A percentile compares a stretch with the other conserved stretches of the same genome.
These are phyloP conservation scores for Chrysotoxum bicinctum DNA, from an alignment of 2,888 invertebrate species.

Conservation along the genomic window DNA sequence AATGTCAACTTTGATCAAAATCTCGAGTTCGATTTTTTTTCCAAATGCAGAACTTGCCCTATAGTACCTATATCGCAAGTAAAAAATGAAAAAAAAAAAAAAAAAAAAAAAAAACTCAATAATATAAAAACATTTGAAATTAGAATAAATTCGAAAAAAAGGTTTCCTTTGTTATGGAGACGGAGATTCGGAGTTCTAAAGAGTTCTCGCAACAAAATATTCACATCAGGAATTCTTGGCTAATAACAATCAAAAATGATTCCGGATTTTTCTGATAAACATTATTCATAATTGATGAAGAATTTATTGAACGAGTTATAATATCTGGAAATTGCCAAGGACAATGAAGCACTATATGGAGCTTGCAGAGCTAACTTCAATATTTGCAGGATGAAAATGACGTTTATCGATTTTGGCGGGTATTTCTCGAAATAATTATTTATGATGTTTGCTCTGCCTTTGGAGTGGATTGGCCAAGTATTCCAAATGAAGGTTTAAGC, in stretches of 20 bases:
- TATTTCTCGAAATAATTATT: not conserved
- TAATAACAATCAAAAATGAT: not conserved
- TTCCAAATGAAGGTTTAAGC: not conserved
- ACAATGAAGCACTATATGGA: not conserved
- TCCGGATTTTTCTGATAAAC: not conserved
- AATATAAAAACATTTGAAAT: not conserved
- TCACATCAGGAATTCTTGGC: not conserved
- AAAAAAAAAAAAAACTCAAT: not conserved
- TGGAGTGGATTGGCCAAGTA: not conserved
- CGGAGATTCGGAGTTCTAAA: not conserved
- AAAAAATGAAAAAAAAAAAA: too few relatives aligned
- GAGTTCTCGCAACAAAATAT: not conserved
- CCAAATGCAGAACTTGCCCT: too few relatives aligned
- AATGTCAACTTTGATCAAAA: too few relatives aligned
- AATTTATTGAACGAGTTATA: not conserved
- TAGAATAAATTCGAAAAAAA: not conserved
- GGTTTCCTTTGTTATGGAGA: not conserved
- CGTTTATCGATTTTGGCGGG: conserved; percentile 2
- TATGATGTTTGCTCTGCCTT: not conserved
- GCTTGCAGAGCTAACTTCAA: not conserved
- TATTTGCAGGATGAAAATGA: not conserved
- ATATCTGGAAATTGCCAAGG: not conserved
- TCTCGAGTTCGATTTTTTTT: too few relatives aligned
- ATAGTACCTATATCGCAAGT: too few relatives aligned
- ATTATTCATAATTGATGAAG: conserved; percentile 15